Percentiles rank a stretch among this genome's conserved stretches.
Evolutionary conservation across 2,888 invertebrate genomes (phyloP).

Genomic region (Lepidocyrtoides sp.): DNA sequence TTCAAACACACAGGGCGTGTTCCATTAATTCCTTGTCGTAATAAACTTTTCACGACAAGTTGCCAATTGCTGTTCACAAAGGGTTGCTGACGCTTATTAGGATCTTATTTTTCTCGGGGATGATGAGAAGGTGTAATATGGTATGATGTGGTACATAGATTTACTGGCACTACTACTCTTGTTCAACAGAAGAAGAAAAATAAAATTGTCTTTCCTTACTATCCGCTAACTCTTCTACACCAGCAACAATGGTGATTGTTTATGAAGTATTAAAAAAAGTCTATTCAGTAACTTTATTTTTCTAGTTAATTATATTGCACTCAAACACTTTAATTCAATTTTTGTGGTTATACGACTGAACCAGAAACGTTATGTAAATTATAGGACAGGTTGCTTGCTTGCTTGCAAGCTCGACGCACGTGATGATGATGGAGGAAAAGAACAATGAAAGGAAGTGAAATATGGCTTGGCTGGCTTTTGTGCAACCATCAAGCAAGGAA

Average conservation of each 20-base stretch:
- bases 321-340: background rate
- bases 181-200: no score
- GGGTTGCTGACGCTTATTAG: background rate
- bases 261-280: background rate
- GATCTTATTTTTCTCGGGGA: background rate
- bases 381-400: background rate
- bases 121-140: background rate
- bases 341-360: constrained; percentile 20
- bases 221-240: background rate
- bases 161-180: background rate
- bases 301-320: constrained; percentile 26
- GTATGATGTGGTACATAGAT: background rate
- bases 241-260: constrained; percentile 43
- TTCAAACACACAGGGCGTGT: constrained; percentile 41
- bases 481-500: no score
- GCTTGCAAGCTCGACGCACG: constrained; percentile 2
- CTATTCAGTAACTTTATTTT: constrained; percentile 30
- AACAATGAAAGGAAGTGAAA: constrained; percentile 74
- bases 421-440: constrained; percentile 53
- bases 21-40: constrained; percentile 52
- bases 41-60: constrained; percentile 60
- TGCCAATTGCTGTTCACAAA: constrained; percentile 35
- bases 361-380: constrained; percentile 72
- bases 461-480: no score
- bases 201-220: no score